Base-by-base conservation (phyloP, 2,797 vertebrate genomes). In the Halcyon leucocephala region DNA sequence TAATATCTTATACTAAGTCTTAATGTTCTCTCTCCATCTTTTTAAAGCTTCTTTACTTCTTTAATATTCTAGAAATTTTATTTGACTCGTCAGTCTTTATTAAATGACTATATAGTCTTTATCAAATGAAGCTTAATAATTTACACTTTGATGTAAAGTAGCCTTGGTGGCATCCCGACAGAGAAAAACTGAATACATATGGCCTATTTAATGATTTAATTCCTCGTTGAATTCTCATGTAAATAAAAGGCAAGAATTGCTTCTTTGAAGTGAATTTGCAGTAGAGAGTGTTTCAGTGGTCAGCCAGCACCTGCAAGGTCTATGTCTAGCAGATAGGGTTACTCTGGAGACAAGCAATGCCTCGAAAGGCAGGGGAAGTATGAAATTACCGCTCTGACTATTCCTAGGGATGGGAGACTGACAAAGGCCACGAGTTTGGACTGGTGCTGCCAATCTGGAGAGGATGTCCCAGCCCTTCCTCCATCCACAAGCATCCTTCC, bases 201-300 rank as follows among this genome's bases (percentile, higher is more conserved):
- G 12, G 20, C 8, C 7, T 78, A 31, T 29, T 74, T 17, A 64
- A 51, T 65, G 62, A 72, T 22, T 46, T 51, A n/a, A 39, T 28
- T 58, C 13, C 7, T 54, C 19, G 28, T 84, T 61, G 19, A 54
- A 62, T 37, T 77, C 7, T 67, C 51, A 37, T 0, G 0, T n/a
- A 48, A 82, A 87, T 18, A 5, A 87, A 69, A 42, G 39, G 12
- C 8, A 58, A 70, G 29, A 33, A 51, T 66, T 73, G 9, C 39
- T 73, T 79, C 10, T 89, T 35, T 19, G 52, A 54, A 26, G 54
- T 24, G 26, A 31, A 33, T 11, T 46, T 61, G 21, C 25, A 33
- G 3, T 8, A 37, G 64, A 44, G 3, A 41, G 39, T 0, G 2
- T 5, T 26, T 31, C 16, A 14, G 22, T 19, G 9, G 13, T 26